Percentiles rank a stretch among this genome's conserved stretches.
Conservation (phyloP, 2,888 invertebrate genomes). For the Arrhopalites spinosus region DNA sequence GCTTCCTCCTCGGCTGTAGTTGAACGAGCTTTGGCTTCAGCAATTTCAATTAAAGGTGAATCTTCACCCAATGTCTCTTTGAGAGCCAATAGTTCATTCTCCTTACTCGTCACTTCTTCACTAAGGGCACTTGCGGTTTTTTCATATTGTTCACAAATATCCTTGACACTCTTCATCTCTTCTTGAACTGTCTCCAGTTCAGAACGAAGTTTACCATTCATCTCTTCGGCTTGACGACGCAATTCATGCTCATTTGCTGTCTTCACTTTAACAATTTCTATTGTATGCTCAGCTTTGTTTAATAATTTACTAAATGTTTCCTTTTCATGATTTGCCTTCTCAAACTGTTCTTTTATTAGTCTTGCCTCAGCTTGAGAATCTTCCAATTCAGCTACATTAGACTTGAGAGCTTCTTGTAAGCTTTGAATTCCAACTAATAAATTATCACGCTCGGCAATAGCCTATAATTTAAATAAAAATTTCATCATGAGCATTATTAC, state of each 20-base stretch:
- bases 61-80: constrained; percentile 55
- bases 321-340: constrained; percentile 46
- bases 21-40: constrained; percentile 50
- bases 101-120: constrained; percentile 51
- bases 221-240: constrained; percentile 27
- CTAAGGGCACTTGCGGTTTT: constrained; percentile 45
- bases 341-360: constrained; percentile 44
- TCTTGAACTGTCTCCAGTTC: constrained; percentile 35
- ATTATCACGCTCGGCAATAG: constrained; percentile 46
- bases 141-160: constrained; percentile 53
- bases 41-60: constrained; percentile 54
- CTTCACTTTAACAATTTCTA: constrained; percentile 47
- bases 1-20: constrained; percentile 46
- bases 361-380: constrained; percentile 41
- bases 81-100: constrained; percentile 51
- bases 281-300: constrained; percentile 43
- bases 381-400: constrained; percentile 47
- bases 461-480: constrained; percentile 37
- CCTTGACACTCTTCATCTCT: constrained; percentile 47
- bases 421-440: constrained; percentile 41
- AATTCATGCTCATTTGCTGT: constrained; percentile 42
- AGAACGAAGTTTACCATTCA: not conserved
- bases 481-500: not conserved
- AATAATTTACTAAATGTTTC: constrained; percentile 44
- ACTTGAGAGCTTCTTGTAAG: constrained; percentile 47